Evolutionary conservation across 64 coral and sea anemone genomes (phyloP).

Genomic region (Montipora sp.): DNA sequence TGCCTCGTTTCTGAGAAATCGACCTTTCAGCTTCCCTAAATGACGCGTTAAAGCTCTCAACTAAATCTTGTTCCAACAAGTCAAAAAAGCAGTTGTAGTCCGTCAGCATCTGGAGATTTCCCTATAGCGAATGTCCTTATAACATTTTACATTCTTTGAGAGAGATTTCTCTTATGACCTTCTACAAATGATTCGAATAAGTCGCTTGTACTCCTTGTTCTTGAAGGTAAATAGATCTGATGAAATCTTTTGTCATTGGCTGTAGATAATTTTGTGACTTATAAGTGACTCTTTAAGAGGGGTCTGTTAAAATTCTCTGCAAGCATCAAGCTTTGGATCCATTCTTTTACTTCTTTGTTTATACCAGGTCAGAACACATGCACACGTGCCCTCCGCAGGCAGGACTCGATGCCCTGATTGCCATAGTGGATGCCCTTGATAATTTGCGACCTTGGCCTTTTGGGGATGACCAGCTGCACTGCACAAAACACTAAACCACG

Average conservation of each 20-base stretch:
- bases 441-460: not conserved
- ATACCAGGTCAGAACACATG: no score
- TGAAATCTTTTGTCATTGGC: constrained; percentile 26
- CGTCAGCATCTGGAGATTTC: not conserved
- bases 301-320: not conserved
- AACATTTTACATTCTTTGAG: not conserved
- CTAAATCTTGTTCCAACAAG: not conserved
- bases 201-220: not conserved
- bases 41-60: not conserved
- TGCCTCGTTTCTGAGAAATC: constrained; percentile 39
- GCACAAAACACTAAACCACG: not conserved
- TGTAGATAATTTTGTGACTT: not conserved
- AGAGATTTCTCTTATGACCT: not conserved
- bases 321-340: constrained; percentile 23
- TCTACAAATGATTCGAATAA: constrained; percentile 49
- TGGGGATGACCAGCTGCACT: not conserved
- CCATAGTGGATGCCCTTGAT: not conserved
- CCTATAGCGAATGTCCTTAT: not conserved
- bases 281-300: constrained; percentile 38
- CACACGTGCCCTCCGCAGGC: constrained; percentile 14
- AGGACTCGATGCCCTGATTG: not conserved
- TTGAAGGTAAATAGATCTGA: no score
- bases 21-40: not conserved
- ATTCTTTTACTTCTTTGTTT: no score
- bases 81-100: not conserved